phyloP scores from a whole-genome alignment of 1,140 invertebrate genomes.

The Megalopta genalis region DNA sequence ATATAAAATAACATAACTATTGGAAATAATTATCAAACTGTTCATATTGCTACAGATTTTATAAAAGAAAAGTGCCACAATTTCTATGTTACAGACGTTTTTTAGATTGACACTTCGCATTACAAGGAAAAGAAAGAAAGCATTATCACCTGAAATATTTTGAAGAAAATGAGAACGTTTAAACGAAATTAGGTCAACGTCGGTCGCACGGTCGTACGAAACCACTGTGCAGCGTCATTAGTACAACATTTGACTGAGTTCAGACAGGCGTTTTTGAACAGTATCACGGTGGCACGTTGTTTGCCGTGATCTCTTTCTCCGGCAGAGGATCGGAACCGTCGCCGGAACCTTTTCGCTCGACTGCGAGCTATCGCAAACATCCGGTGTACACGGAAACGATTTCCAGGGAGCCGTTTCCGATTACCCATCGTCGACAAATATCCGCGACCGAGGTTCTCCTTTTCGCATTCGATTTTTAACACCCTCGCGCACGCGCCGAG shows the following conservation, averaged over 20 bases:
- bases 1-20: no score
- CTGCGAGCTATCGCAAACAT: slow-evolving; percentile 22
- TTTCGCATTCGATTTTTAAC: background rate
- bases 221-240: no score
- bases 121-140: no score
- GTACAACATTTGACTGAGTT: background rate
- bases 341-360: background rate
- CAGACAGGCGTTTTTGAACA: background rate
- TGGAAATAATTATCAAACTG: no score
- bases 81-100: no score
- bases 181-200: no score
- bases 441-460: background rate
- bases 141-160: no score
- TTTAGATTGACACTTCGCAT: no score
- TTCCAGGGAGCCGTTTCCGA: slow-evolving; percentile 16
- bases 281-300: background rate
- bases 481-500: background rate
- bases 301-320: background rate
- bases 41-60: no score
- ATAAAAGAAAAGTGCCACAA: no score
- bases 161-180: no score
- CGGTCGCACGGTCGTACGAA: no score
- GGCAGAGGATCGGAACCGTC: background rate
- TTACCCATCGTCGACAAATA: background rate
- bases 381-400: slow-evolving; percentile 13